Evolutionary conservation across 2,797 vertebrate species (phyloP).

Genomic region (Echeneis naucrates): DNA sequence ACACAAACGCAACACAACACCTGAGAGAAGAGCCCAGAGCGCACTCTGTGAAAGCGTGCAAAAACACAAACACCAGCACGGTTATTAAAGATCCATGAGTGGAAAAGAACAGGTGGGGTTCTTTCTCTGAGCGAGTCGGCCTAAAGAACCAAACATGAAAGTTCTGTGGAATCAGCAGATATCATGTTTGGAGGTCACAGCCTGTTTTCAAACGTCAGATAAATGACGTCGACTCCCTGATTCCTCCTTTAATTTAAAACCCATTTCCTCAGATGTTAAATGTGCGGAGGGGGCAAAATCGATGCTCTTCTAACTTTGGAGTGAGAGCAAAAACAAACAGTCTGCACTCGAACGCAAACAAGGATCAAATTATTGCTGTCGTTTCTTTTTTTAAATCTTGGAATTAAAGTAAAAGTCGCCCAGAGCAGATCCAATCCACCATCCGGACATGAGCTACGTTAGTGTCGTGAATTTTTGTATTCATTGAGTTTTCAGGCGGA

Average conservation of each 20-base stretch:
- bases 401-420: neutral
- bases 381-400: constrained; percentile 10
- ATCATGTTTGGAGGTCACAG: neutral
- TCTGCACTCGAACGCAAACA: constrained; percentile 3
- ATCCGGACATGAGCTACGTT: neutral
- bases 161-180: neutral
- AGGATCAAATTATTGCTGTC: neutral
- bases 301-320: constrained; percentile 51
- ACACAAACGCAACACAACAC: constrained; percentile 12
- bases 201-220: neutral
- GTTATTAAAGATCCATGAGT: constrained; percentile 31
- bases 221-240: neutral
- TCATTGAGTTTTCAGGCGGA: neutral
- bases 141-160: neutral
- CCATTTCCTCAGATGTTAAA: constrained; percentile 32
- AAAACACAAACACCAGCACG: constrained; percentile 18
- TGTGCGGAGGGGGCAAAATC: constrained; percentile 32
- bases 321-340: constrained; percentile 16
- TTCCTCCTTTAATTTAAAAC: no score
- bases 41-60: neutral
- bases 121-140: neutral
- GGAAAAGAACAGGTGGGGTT: constrained; percentile 1
- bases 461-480: neutral
- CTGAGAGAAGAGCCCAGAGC: neutral
- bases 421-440: neutral